A percentile compares a stretch with the other conserved stretches of the same genome.
Conservation (phyloP, 2,888 invertebrate genomes). For the Dyspetes luteomarginatus region DNA sequence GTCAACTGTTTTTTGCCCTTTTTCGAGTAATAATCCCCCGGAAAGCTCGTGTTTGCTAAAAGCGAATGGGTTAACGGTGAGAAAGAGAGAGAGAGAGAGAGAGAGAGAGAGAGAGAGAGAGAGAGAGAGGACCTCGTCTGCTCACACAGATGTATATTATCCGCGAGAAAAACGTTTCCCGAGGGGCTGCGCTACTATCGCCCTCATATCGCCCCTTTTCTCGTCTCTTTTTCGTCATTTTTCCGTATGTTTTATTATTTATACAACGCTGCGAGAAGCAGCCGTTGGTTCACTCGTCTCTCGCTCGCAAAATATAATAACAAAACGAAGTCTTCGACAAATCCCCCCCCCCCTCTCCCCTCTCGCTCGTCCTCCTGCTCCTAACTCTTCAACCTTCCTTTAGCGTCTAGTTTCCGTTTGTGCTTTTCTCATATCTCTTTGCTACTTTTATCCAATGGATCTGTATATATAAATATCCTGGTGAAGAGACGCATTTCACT, state of each 20-base stretch:
- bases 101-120: too few relatives aligned
- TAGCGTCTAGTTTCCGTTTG: slow-evolving; percentile 41
- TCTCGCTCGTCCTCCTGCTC: background rate
- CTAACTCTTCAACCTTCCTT: background rate
- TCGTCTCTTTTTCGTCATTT: slow-evolving; percentile 37
- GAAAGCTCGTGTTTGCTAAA: slow-evolving; percentile 40
- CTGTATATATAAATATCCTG: background rate
- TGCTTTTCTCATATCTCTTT: slow-evolving; percentile 57
- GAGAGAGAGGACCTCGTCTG: background rate
- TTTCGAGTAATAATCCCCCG: slow-evolving; percentile 32
- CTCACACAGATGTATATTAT: slow-evolving; percentile 23
- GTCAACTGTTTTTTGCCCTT: slow-evolving; percentile 38
- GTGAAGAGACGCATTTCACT: slow-evolving; percentile 11
- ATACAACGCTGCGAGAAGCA: slow-evolving; percentile 42
- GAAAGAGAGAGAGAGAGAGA: too few relatives aligned
- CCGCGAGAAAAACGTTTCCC: slow-evolving; percentile 29
- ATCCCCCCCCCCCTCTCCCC: slow-evolving; percentile 4
- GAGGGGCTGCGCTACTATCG: slow-evolving; percentile 25
- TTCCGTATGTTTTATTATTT: slow-evolving; percentile 49
- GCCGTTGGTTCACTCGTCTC: slow-evolving; percentile 6
- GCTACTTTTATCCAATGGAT: slow-evolving; percentile 14
- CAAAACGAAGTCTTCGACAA: slow-evolving; percentile 24
- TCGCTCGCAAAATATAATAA: slow-evolving; percentile 41
- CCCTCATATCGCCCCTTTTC: slow-evolving; percentile 12
- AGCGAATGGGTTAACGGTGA: slow-evolving; percentile 6